These are phyloP conservation scores for Microcebus lehilahytsara DNA, from an alignment of 2,113 vertebrate species.

Conservation along the genomic window DNA sequence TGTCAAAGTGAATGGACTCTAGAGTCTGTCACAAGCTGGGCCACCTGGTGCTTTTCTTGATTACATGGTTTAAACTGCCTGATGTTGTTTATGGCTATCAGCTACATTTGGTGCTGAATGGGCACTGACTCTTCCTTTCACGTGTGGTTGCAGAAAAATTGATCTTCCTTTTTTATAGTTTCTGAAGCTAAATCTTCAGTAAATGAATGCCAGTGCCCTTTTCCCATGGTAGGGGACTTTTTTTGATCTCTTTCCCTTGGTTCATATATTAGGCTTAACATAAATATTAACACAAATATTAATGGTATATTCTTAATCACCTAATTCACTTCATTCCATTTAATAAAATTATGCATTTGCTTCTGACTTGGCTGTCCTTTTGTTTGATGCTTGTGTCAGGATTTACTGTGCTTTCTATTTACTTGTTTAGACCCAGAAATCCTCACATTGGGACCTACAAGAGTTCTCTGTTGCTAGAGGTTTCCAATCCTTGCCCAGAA, in stretches of 20 bases:
- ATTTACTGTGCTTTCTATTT: background rate
- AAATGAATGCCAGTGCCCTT: background rate
- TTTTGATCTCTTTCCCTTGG: background rate
- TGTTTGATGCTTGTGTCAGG: background rate
- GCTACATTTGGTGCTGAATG: background rate
- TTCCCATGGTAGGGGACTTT: background rate
- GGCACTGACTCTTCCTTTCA: background rate
- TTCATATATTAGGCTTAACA: background rate
- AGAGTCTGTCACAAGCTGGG: background rate
- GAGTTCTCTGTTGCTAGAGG: background rate
- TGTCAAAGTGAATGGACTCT: background rate
- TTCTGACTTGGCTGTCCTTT: background rate
- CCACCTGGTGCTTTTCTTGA: background rate
- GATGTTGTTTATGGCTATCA: background rate
- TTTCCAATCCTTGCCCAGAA: background rate
- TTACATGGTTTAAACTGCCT: background rate
- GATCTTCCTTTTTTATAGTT: background rate
- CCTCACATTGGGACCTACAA: too few species aligned
- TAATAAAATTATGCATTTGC: background rate
- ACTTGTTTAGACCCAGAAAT: background rate
- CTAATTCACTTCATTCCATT: background rate
- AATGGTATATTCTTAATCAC: background rate
- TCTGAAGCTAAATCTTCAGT: background rate
- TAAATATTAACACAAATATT: background rate
- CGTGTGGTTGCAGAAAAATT: background rate